Evolutionary conservation across 2,113 vertebrate species (phyloP).

Genomic region (Thalassarche chlororhynchos): DNA sequence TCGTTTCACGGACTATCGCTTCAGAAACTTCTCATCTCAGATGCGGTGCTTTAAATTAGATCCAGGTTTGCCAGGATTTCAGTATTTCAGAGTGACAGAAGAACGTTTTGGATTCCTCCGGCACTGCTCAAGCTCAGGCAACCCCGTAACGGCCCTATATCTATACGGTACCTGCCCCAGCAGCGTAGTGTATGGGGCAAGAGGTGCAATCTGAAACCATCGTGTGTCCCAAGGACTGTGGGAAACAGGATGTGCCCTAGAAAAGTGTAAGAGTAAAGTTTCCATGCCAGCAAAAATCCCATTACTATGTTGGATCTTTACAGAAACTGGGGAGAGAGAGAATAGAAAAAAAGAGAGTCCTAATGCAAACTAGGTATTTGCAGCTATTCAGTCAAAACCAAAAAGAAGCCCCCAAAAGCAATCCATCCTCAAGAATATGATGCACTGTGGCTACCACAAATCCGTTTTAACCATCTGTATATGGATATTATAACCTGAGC

Average conservation of each 20-base stretch:
- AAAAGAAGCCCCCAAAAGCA: neutral
- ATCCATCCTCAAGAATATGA: neutral
- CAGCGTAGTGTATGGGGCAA: neutral
- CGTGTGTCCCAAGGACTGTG: neutral
- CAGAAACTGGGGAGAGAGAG: neutral
- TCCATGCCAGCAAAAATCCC: neutral
- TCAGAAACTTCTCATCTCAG: neutral
- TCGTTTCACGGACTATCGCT: neutral
- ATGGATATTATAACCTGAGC: neutral
- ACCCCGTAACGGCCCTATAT: accelerated
- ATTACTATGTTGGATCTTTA: neutral
- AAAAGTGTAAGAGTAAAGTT: neutral
- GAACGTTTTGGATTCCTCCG: neutral
- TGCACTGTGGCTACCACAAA: neutral
- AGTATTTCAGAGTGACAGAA: neutral
- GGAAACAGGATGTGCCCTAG: accelerated
- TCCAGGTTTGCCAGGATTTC: neutral
- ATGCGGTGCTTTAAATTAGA: neutral
- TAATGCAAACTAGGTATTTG: neutral
- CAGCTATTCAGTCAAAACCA: neutral
- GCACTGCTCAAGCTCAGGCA: neutral
- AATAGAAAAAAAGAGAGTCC: neutral
- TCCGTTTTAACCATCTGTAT: neutral
- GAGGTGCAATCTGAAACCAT: neutral
- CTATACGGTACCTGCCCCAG: neutral